A percentile compares a stretch with the other conserved stretches of the same genome.
phyloP scores from a whole-genome alignment of 2,113 vertebrate species.

The Thinocorus orbignyianus region DNA sequence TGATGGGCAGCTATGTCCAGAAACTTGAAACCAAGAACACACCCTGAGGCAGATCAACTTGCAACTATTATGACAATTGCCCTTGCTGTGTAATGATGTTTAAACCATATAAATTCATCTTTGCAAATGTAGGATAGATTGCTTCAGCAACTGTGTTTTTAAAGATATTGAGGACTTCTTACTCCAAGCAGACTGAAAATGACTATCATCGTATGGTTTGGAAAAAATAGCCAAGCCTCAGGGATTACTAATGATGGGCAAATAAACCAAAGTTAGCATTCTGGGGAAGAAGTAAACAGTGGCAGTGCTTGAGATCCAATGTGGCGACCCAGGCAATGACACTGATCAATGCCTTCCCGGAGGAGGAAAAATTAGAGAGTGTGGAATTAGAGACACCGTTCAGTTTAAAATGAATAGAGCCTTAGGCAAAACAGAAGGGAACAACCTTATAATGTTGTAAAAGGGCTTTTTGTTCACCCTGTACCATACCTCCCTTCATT shows the following conservation, averaged over 20 bases:
- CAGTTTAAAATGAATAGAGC: not conserved
- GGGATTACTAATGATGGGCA: constrained; percentile 19
- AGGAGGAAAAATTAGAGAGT: not conserved
- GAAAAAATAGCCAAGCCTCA: constrained; percentile 38
- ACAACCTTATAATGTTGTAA: not conserved
- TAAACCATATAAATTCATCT: not conserved
- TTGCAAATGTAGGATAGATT: not conserved
- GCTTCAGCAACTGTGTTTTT: constrained; percentile 8
- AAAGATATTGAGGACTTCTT: not conserved
- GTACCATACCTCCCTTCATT: not conserved
- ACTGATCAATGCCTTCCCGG: not conserved
- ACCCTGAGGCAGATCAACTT: not conserved
- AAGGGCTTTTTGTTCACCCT: not conserved
- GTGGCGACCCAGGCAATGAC: not conserved
- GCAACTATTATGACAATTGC: not conserved
- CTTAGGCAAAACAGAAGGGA: constrained; percentile 32
- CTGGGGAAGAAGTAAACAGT: constrained; percentile 29
- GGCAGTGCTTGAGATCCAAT: not conserved
- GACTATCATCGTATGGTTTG: not conserved
- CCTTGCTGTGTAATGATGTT: not conserved
- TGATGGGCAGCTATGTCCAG: not conserved
- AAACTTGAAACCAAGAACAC: not conserved
- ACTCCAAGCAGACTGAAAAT: not conserved
- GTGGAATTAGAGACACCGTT: constrained; percentile 5
- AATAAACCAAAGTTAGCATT: constrained; percentile 41